phyloP scores from a whole-genome alignment of 2,113 vertebrate genomes.

The Campylorhamphus procurvoides region DNA sequence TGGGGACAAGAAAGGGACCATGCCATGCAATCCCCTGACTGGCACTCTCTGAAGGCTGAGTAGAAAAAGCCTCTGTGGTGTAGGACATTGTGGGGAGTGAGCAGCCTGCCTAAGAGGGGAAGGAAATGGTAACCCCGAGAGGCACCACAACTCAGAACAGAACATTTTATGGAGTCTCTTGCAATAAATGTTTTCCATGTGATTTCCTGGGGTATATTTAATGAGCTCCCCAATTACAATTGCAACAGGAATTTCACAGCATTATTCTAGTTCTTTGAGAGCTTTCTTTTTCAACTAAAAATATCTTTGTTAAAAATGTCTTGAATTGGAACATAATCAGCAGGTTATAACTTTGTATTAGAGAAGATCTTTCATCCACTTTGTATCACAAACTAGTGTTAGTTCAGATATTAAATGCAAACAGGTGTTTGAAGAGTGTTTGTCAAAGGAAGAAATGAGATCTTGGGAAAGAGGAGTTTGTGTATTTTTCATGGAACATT shows the following conservation, averaged over 20 bases:
- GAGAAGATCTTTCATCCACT: background rate
- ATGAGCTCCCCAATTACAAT: background rate
- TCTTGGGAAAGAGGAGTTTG: background rate
- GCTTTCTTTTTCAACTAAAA: background rate
- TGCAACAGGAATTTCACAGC: background rate
- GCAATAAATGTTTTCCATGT: background rate
- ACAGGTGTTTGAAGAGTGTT: background rate
- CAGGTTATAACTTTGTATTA: background rate
- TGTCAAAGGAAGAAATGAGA: background rate
- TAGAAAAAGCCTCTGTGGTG: background rate
- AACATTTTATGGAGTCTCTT: background rate
- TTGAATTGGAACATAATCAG: background rate
- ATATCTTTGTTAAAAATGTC: background rate
- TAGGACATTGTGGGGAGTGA: background rate
- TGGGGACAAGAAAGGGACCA: background rate
- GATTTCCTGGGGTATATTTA: constrained; percentile 2
- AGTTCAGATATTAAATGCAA: background rate
- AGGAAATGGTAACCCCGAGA: background rate
- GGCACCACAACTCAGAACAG: background rate
- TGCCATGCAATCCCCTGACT: background rate
- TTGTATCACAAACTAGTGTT: background rate
- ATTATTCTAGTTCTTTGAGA: background rate
- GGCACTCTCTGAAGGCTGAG: background rate
- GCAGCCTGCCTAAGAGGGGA: background rate
- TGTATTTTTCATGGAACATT: background rate